Base-by-base conservation (phyloP, 1,140 invertebrate genomes). In the Hylaeus volcanicus region DNA sequence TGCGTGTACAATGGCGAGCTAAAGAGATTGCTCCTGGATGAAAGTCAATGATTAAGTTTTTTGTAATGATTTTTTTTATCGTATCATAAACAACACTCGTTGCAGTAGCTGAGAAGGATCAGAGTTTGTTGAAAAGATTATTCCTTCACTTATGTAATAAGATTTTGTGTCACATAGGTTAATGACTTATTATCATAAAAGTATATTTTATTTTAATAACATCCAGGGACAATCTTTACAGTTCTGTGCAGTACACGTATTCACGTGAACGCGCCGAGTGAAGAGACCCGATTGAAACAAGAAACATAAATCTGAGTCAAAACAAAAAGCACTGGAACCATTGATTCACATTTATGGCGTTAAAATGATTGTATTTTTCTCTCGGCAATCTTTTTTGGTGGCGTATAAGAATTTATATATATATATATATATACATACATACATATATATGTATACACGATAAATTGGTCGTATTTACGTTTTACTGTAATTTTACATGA, bases 401-500 rank as follows among this genome's bases (percentile, higher is more conserved):
- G 63, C 63, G 75, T 79, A 69, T 61, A 72, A 81, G 73, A 70
- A 78, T 75, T 63, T 78, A 74, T 26, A 71, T 72, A 56, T 65
- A 71, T 53, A 78, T 51, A 83, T 70, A 82, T 55, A 82, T 61
- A 81, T 77, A n/a, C n/a, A 81, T 51, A 79, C 43, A 74, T 79
- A 78, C 12, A 69, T 48, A 56, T 78, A 81, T 70, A 81, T 77
- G 74, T 81, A 77, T 81, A 70, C 74, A 78, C 60, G 41, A 79
- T 72, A 12, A 53, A 79, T 72, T 66, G 58, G 69, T 78, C 74
- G 43, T 66, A 78, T 68, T 86, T 86, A 82, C 61, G 83, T 86
- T 86, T 64, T 61, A 84, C 56, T 81, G 69, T 70, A 71, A 83
- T 86, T 86, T 86, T 86, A 86, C 84, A 86, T 70, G 76, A 86